Conservation (phyloP, 1,140 invertebrate species). For the Vanessa tameamea region DNA sequence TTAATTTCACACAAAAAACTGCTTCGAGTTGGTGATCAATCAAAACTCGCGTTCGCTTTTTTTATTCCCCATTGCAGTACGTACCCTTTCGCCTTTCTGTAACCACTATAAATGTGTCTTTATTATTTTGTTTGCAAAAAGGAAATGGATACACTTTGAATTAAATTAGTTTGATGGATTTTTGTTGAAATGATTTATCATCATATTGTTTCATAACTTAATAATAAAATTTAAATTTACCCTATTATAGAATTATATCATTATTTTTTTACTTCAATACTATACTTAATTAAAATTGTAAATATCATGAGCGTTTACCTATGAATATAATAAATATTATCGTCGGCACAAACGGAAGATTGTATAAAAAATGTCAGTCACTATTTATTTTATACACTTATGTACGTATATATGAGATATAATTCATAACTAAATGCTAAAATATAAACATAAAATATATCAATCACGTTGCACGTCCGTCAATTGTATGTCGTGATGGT, state of each 20-base stretch:
- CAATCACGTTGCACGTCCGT: neutral
- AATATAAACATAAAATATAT: neutral
- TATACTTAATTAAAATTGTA: too few species aligned
- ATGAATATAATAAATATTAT: too few species aligned
- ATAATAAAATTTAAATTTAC: neutral
- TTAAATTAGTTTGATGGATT: slow-evolving; percentile 75
- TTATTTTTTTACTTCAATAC: too few species aligned
- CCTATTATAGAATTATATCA: too few species aligned
- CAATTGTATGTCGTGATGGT: slow-evolving; percentile 2
- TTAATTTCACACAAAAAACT: slow-evolving; percentile 79
- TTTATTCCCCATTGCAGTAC: slow-evolving; percentile 74
- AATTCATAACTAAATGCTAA: neutral
- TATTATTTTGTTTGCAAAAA: slow-evolving; percentile 77
- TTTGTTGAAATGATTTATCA: slow-evolving; percentile 49
- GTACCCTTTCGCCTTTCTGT: slow-evolving; percentile 74
- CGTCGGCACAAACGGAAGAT: too few species aligned
- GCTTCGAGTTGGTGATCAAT: slow-evolving; percentile 77
- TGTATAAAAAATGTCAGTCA: neutral
- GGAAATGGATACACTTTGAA: slow-evolving; percentile 74
- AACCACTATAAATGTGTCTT: slow-evolving; percentile 76
- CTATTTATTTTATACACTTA: neutral
- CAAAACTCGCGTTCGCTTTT: slow-evolving; percentile 72
- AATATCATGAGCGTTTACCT: too few species aligned
- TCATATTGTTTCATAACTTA: slow-evolving; percentile 22
- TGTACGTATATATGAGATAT: neutral